Evolutionary conservation across 2,888 invertebrate species (phyloP).

Genomic region (Hybos culiciformis): DNA sequence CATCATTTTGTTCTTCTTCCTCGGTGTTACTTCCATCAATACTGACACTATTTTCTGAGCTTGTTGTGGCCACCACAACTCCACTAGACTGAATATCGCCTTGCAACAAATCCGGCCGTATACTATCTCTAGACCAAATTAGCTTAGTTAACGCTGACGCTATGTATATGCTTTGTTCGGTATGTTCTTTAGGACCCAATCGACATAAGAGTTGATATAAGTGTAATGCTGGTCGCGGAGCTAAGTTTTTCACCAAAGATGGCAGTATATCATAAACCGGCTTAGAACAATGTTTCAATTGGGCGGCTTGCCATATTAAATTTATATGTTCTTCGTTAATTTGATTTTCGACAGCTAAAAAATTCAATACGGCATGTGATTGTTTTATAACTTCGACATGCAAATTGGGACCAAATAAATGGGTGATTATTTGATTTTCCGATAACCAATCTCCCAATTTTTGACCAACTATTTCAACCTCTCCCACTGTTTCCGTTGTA

Average conservation of each 20-base stretch:
- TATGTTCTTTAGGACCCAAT: slow-evolving; percentile 81
- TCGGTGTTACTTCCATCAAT: slow-evolving; percentile 69
- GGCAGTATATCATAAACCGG: slow-evolving; percentile 85
- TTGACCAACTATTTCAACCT: slow-evolving; percentile 72
- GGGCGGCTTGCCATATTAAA: slow-evolving; percentile 88
- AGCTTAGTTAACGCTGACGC: slow-evolving; percentile 82
- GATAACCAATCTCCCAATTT: slow-evolving; percentile 80
- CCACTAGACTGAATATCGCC: slow-evolving; percentile 35
- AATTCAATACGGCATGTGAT: slow-evolving; percentile 83
- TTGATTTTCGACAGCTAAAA: slow-evolving; percentile 81
- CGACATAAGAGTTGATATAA: slow-evolving; percentile 74
- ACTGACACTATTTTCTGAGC: slow-evolving; percentile 67
- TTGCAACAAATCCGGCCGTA: slow-evolving; percentile 33
- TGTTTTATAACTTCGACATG: slow-evolving; percentile 93
- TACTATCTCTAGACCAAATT: slow-evolving; percentile 67
- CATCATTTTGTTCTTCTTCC: slow-evolving; percentile 49
- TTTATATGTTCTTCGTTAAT: slow-evolving; percentile 84
- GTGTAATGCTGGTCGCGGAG: slow-evolving; percentile 77
- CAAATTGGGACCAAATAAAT: slow-evolving; percentile 92
- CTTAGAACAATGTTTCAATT: slow-evolving; percentile 86
- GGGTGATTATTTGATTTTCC: slow-evolving; percentile 78
- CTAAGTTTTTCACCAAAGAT: slow-evolving; percentile 78
- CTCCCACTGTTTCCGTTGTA: slow-evolving; percentile 73
- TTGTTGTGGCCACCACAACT: slow-evolving; percentile 45
- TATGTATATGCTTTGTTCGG: slow-evolving; percentile 81